phyloP scores from a whole-genome alignment of 1,140 invertebrate genomes.

The Neodiprion lecontei region DNA sequence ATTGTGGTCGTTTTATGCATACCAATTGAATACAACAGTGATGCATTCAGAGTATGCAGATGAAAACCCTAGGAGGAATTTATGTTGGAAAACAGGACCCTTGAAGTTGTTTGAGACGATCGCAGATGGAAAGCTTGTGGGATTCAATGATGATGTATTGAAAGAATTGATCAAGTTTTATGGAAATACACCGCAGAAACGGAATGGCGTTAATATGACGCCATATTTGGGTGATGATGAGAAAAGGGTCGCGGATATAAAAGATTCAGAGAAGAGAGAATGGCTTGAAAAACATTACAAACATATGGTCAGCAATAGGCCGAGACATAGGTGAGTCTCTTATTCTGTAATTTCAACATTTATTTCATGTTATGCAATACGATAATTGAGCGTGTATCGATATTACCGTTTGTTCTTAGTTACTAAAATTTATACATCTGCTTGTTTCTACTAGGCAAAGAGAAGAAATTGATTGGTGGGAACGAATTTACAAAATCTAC shows the following conservation, averaged over 20 bases:
- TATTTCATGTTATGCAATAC: no score
- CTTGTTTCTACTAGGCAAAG: constrained; percentile 41
- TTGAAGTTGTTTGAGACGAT: constrained; percentile 79
- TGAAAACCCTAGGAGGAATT: constrained; percentile 75
- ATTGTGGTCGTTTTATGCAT: constrained; percentile 82
- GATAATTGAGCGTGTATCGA: no score
- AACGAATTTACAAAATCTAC: constrained; percentile 77
- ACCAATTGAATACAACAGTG: constrained; percentile 87
- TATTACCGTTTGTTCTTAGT: no score
- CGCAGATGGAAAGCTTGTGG: constrained; percentile 74
- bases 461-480: constrained; percentile 78
- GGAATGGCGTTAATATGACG: constrained; percentile 71
- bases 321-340: constrained; percentile 58
- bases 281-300: constrained; percentile 77
- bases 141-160: constrained; percentile 83
- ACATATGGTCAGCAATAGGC: constrained; percentile 70
- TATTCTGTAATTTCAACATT: neutral
- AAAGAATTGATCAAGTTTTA: constrained; percentile 79
- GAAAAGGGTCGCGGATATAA: constrained; percentile 71
- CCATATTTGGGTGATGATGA: constrained; percentile 73
- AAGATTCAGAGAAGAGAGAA: constrained; percentile 68
- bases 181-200: constrained; percentile 69
- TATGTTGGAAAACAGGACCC: constrained; percentile 80
- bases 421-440: no score
- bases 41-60: constrained; percentile 67